Percentiles rank a stretch among this genome's conserved stretches.
Evolutionary conservation across 1,140 invertebrate species (phyloP).

Genomic region (Trichonephila inaurata): DNA sequence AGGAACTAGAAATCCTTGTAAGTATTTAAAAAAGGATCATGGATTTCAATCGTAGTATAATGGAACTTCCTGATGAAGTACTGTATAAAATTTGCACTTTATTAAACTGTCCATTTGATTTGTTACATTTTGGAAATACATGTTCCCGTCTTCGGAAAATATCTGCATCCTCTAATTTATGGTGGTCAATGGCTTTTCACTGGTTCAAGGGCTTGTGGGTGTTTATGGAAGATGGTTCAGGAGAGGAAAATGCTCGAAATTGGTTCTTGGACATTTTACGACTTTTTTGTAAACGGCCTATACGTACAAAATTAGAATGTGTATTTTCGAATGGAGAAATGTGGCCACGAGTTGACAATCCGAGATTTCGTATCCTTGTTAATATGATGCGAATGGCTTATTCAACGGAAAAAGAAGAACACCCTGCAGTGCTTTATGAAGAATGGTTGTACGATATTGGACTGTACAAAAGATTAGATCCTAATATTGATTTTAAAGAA

Average conservation of each 20-base stretch:
- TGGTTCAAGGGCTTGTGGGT: conserved; percentile 68
- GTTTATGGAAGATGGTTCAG: conserved; percentile 13
- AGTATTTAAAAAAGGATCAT: neutral
- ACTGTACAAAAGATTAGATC: conserved; percentile 28
- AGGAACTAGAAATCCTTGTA: too few species aligned
- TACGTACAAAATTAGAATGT: conserved; percentile 26
- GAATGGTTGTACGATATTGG: conserved; percentile 74
- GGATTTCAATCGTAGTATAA: neutral
- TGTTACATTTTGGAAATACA: conserved; percentile 72
- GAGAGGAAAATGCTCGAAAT: conserved; percentile 18
- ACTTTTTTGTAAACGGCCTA: neutral
- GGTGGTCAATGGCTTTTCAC: conserved; percentile 48
- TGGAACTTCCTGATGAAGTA: conserved; percentile 64
- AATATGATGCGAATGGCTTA: conserved; percentile 48
- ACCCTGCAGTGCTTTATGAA: conserved; percentile 61
- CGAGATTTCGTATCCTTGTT: conserved; percentile 61
- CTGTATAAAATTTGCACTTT: conserved; percentile 67
- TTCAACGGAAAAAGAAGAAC: conserved; percentile 23
- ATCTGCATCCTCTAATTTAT: conserved; percentile 37
- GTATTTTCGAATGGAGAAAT: conserved; percentile 49
- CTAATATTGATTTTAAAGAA: conserved; percentile 4
- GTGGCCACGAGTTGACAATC: conserved; percentile 59
- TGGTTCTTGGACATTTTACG: conserved; percentile 62
- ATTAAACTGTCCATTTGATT: conserved; percentile 65
- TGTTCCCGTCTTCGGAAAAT: conserved; percentile 55